A percentile compares a stretch with the other conserved stretches of the same genome.
Conservation (phyloP, 2,113 vertebrate species). For the Indicator maculatus region DNA sequence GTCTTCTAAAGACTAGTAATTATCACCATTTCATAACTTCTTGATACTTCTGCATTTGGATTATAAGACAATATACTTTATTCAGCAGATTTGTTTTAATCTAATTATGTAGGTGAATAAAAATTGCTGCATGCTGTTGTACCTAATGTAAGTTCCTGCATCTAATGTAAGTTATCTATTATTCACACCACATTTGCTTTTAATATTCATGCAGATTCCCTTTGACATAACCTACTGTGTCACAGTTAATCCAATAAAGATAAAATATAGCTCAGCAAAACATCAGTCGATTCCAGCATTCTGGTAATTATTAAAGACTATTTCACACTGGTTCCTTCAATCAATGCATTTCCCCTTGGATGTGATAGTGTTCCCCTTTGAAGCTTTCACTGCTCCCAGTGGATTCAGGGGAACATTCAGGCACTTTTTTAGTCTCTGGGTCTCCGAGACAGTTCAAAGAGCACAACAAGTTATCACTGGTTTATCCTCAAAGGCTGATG, state of each 20-base stretch:
- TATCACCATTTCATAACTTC: conserved; percentile 56
- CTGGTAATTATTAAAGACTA: conserved; percentile 83
- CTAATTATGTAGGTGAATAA: conserved; percentile 84
- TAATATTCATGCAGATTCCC: conserved; percentile 85
- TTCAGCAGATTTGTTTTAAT: conserved; percentile 81
- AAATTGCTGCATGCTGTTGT: conserved; percentile 80
- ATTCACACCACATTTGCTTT: conserved; percentile 88
- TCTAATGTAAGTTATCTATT: conserved; percentile 86
- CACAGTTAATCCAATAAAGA: conserved; percentile 87
- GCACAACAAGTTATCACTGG: conserved; percentile 78
- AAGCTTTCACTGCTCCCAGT: conserved; percentile 77
- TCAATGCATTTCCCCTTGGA: conserved; percentile 77
- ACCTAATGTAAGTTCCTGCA: conserved; percentile 82
- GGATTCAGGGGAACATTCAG: conserved; percentile 75
- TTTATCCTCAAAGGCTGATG: conserved; percentile 84
- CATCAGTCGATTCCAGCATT: conserved; percentile 81
- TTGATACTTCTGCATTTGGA: conserved; percentile 64
- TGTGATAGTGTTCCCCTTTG: conserved; percentile 75
- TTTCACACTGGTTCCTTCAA: conserved; percentile 82
- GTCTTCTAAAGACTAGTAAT: conserved; percentile 53
- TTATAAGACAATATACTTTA: conserved; percentile 79
- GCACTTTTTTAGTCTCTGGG: conserved; percentile 69
- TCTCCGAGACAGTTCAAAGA: conserved; percentile 81
- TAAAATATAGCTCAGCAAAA: conserved; percentile 84
- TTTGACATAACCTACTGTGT: conserved; percentile 87